phyloP scores from a whole-genome alignment of 1,140 invertebrate species.

The Leptopilina clavipes region DNA sequence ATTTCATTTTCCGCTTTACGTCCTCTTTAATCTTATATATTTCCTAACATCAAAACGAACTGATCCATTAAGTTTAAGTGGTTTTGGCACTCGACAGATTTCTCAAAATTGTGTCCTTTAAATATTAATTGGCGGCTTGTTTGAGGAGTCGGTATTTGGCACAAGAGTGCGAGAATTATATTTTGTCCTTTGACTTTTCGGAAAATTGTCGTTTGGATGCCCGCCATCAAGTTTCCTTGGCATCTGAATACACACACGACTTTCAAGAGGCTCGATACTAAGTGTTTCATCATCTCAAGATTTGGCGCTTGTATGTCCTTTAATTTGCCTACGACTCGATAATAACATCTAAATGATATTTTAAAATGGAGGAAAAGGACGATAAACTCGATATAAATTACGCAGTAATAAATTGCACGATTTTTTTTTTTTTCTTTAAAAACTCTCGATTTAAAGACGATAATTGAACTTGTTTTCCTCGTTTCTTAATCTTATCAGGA shows the following conservation, averaged over 20 bases:
- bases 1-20: slow-evolving; percentile 25
- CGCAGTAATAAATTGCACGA: too few relatives aligned
- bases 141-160: not conserved
- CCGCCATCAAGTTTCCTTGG: slow-evolving; percentile 12
- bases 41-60: not conserved
- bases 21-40: not conserved
- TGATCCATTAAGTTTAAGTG: slow-evolving; percentile 7
- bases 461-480: not conserved
- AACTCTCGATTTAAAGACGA: too few relatives aligned
- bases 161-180: not conserved
- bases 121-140: slow-evolving; percentile 19
- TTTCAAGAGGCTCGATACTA: slow-evolving; percentile 12
- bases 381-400: too few relatives aligned
- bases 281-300: slow-evolving; percentile 2
- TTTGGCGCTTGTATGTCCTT: not conserved
- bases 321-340: not conserved
- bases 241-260: not conserved
- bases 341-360: not conserved
- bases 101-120: slow-evolving; percentile 14
- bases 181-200: slow-evolving; percentile 20
- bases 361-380: not conserved
- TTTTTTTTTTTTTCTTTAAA: too few relatives aligned
- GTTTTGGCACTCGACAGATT: not conserved
- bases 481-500: not conserved
- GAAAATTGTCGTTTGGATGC: not conserved